These are phyloP conservation scores for Ichneumon xanthorius DNA, from an alignment of 2,888 invertebrate genomes.

Conservation along the genomic window DNA sequence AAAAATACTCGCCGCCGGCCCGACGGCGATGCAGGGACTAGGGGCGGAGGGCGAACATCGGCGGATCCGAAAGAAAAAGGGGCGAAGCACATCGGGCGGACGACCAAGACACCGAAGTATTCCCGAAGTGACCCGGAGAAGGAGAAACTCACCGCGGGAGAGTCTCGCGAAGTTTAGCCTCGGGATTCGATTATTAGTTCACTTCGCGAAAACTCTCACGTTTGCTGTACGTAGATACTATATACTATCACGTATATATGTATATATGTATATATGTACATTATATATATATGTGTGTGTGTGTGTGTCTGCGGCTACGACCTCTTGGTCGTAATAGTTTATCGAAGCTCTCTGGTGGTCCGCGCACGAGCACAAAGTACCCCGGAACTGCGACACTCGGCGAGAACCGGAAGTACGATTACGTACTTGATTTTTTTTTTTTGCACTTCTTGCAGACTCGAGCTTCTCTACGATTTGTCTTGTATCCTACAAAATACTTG, in stretches of 20 bases:
- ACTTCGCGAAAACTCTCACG: slow-evolving; percentile 67
- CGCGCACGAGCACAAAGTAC: neutral
- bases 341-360: neutral
- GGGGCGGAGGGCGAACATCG: neutral
- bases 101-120: slow-evolving; percentile 61
- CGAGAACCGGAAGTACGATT: slow-evolving; percentile 1
- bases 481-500: no score
- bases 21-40: slow-evolving; percentile 1
- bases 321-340: neutral
- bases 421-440: neutral
- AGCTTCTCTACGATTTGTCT: no score
- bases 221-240: neutral
- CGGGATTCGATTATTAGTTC: slow-evolving; percentile 77
- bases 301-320: neutral
- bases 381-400: neutral
- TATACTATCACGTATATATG: neutral
- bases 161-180: slow-evolving; percentile 51
- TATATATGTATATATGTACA: neutral
- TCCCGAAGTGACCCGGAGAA: slow-evolving; percentile 59
- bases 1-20: slow-evolving; percentile 47
- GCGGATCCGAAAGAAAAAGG: slow-evolving; percentile 19
- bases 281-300: neutral
- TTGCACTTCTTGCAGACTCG: neutral
- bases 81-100: slow-evolving; percentile 22
- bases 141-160: slow-evolving; percentile 54